A percentile compares a stretch with the other conserved stretches of the same genome.
Evolutionary conservation across 30 jellyfish, hydroid and myxozoan species (phyloP).

Genomic region (Cassiopea andromeda): DNA sequence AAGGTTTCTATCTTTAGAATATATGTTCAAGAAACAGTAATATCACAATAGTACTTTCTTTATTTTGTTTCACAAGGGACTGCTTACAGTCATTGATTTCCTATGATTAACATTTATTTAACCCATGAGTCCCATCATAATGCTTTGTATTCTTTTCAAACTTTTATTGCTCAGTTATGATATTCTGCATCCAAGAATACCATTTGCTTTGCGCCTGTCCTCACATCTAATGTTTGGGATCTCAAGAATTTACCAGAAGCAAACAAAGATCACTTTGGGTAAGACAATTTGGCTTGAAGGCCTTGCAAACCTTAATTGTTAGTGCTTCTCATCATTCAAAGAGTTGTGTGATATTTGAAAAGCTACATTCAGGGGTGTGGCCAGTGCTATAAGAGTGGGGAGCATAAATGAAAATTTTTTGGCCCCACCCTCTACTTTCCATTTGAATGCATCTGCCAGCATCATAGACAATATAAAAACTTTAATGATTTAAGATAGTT

Average conservation of each 20-base stretch:
- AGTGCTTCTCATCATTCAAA: not conserved
- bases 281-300: not conserved
- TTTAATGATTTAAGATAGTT: no score
- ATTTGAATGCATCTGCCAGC: no score
- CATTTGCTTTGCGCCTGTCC: slow-evolving; percentile 64
- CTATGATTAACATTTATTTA: not conserved
- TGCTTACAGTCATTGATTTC: not conserved
- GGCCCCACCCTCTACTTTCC: no score
- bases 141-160: no score
- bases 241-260: slow-evolving; percentile 46
- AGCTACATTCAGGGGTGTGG: not conserved
- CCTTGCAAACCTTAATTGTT: no score
- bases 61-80: no score
- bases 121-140: not conserved
- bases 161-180: slow-evolving; percentile 37
- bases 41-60: no score
- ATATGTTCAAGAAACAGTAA: no score
- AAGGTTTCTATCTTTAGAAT: no score
- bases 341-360: not conserved
- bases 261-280: slow-evolving; percentile 49
- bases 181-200: slow-evolving; percentile 53
- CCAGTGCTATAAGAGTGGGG: no score
- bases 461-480: no score
- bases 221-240: slow-evolving; percentile 73
- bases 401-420: no score